phyloP scores from a whole-genome alignment of 2,888 invertebrate genomes.

The Drosophila colorata region DNA sequence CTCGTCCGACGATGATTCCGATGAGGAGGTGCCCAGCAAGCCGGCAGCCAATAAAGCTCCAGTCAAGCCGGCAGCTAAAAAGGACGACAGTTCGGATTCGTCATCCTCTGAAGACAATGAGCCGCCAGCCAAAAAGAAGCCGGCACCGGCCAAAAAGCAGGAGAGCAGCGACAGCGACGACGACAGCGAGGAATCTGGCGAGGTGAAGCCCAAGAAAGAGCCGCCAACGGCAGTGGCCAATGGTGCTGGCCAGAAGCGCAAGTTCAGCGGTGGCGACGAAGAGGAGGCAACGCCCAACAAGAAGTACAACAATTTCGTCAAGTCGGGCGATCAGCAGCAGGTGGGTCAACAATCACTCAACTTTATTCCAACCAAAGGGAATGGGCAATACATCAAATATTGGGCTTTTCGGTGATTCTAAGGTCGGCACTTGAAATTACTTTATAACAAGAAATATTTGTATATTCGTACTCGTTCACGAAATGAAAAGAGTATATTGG shows the following conservation, averaged over 20 bases:
- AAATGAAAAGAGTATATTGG: too few species aligned
- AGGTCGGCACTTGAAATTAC: too few species aligned
- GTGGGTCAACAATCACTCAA: conserved; percentile 49
- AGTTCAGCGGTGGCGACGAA: conserved; percentile 80
- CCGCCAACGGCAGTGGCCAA: conserved; percentile 27
- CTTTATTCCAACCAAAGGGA: not conserved
- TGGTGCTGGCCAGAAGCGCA: conserved; percentile 84
- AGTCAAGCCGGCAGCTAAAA: conserved; percentile 65
- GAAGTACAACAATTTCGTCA: conserved; percentile 90
- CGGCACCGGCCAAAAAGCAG: conserved; percentile 68
- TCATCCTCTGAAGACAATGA: conserved; percentile 60
- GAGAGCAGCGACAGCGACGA: conserved; percentile 32
- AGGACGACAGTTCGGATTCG: conserved; percentile 66
- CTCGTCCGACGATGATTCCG: conserved; percentile 68
- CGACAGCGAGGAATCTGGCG: conserved; percentile 58
- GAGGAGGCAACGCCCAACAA: conserved; percentile 84
- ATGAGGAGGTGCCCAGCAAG: conserved; percentile 33
- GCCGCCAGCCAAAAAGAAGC: conserved; percentile 66
- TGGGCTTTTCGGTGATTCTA: not conserved
- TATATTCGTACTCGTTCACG: too few species aligned
- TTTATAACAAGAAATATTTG: too few species aligned
- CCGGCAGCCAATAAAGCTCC: conserved; percentile 38
- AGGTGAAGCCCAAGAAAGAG: conserved; percentile 41
- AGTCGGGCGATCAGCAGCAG: conserved; percentile 86
- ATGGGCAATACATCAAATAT: not conserved